These are phyloP conservation scores for Charadrius vociferus DNA, from an alignment of 2,113 vertebrate genomes.

Conservation along the genomic window DNA sequence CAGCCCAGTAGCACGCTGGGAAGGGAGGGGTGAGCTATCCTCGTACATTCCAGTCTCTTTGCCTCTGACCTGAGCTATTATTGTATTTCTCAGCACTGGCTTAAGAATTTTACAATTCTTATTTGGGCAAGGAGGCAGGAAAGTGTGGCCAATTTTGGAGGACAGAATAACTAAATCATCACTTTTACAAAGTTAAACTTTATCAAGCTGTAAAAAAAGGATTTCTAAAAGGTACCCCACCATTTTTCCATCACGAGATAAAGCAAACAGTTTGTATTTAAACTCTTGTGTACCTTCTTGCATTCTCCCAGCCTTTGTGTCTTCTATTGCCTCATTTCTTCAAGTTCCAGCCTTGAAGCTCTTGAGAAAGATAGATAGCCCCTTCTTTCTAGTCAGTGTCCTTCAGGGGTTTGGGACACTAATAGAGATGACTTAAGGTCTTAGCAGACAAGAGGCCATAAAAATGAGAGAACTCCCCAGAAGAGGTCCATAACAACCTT, in stretches of 20 bases:
- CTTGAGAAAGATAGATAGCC: not conserved
- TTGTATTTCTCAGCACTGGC: not conserved
- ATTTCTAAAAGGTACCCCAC: not conserved
- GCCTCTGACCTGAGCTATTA: not conserved
- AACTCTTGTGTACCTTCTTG: not conserved
- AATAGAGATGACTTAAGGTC: not conserved
- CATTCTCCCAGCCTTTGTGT: not conserved
- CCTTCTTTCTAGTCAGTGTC: not conserved
- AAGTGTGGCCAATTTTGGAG: not conserved
- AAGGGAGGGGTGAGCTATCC: not conserved
- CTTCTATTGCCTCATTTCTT: not conserved
- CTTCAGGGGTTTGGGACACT: not conserved
- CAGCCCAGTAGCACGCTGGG: not conserved
- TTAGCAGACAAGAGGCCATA: not conserved
- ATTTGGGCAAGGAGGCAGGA: not conserved
- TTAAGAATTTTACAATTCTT: not conserved
- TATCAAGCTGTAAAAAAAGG: not conserved
- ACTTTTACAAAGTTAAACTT: not conserved
- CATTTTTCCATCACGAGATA: not conserved
- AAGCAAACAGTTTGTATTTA: not conserved
- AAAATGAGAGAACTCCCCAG: not conserved
- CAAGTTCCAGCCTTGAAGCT: not conserved
- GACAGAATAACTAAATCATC: not conserved
- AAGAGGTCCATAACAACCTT: not conserved
- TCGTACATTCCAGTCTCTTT: not conserved